These are phyloP conservation scores for Macrotus californicus DNA, from an alignment of 2,113 vertebrate species.

Conservation along the genomic window DNA sequence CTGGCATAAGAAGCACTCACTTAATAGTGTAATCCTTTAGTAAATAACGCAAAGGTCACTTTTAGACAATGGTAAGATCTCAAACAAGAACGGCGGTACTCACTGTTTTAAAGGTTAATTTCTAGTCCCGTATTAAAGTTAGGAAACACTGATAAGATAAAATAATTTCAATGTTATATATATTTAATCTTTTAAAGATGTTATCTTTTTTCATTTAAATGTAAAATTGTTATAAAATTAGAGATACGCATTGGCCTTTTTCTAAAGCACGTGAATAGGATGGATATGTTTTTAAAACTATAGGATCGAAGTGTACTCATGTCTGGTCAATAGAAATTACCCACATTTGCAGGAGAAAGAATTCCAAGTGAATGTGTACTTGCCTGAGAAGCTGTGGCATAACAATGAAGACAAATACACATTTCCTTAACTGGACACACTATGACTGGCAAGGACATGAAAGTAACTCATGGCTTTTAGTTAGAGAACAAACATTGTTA, in stretches of 20 bases:
- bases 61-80: not conserved
- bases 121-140: not conserved
- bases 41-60: not conserved
- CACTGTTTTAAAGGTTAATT: not conserved
- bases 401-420: not conserved
- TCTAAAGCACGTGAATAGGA: not conserved
- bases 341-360: not conserved
- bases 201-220: not conserved
- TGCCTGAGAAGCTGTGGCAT: not conserved
- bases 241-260: not conserved
- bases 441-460: not conserved
- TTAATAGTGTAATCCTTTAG: not conserved
- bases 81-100: not conserved
- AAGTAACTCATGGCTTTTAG: not conserved
- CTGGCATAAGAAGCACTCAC: not conserved
- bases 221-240: not conserved
- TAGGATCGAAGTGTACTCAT: not conserved
- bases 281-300: not conserved
- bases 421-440: not conserved
- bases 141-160: not conserved
- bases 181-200: not conserved
- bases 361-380: not conserved
- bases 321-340: not conserved
- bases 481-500: not conserved
- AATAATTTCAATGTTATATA: not conserved